Evolutionary conservation across 2,113 vertebrate species (phyloP).

Genomic region (Nerophis ophidion): DNA sequence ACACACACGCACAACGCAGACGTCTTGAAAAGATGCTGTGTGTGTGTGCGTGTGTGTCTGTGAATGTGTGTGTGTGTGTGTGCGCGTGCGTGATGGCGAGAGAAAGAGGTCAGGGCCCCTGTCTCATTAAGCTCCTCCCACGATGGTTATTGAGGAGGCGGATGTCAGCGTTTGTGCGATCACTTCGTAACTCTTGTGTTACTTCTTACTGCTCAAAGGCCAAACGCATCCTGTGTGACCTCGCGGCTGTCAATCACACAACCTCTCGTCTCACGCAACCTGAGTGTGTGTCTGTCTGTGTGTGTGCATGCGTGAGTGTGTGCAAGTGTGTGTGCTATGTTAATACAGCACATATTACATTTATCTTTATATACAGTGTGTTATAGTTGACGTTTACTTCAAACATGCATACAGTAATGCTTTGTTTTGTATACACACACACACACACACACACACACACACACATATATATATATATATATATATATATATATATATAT

Average conservation of each 20-base stretch:
- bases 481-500: no score
- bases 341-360: background rate
- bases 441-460: no score
- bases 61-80: constrained; percentile 11
- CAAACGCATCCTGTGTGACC: constrained; percentile 76
- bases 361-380: background rate
- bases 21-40: constrained; percentile 1
- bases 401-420: no score
- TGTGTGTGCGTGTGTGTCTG: background rate
- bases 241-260: constrained; percentile 62
- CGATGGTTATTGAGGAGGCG: constrained; percentile 67
- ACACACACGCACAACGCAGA: background rate
- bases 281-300: constrained; percentile 24
- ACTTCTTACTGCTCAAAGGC: constrained; percentile 56
- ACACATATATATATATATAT: no score
- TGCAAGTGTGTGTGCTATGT: background rate
- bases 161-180: constrained; percentile 57
- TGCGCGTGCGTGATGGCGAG: constrained; percentile 22
- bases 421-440: no score
- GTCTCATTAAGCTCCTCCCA: constrained; percentile 48
- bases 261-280: constrained; percentile 56
- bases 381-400: no score
- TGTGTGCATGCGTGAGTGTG: constrained; percentile 17
- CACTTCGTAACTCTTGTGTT: constrained; percentile 64
- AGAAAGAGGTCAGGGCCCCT: constrained; percentile 58